Base-by-base conservation (phyloP, 2,888 invertebrate genomes). In the Ctena decussata region DNA sequence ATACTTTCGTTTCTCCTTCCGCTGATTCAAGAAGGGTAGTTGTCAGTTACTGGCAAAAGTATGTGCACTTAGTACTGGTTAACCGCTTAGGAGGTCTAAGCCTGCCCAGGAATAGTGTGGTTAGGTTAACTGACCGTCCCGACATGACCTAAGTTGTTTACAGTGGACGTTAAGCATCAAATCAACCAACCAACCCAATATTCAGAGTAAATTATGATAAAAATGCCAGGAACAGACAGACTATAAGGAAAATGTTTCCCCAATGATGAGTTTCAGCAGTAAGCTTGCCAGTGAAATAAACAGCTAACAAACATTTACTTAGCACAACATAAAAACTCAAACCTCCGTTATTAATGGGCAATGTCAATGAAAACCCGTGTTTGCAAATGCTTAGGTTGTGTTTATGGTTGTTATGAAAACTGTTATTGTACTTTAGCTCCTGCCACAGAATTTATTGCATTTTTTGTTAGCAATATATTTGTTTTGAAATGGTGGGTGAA, bases 361-460 rank as follows among this genome's bases (percentile, higher is more conserved):
- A 32, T 12, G 69, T 53, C 77, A 46, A 49, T 24, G 39, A 75
- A 89, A 76, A 73, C 82, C 80, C 82, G 77, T 79, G 86, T 77
- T 84, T 84, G 84, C 57, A 60, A 80, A 89, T 86, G 77, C 46
- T 84, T 80, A 80, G 85, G 71, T 80, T 81, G 72, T 84, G 85
- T 89, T 86, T 86, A 89, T 81, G 69, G 73, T 60, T 84, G 89
- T 89, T 89, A 83, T 89, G 89, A 89, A 89, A 89, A 89, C 86
- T 89, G 89, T 89, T 89, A 84, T 86, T 89, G 70, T 80, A 77
- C 76, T 84, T 79, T 35, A 41, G 41, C 1, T 15, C 30, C 46
- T 41, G 72, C 72, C 72, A 72, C 44, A 24, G 39, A 44, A 44
- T 24, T 72, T 72, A 46, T 35, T n/a, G 11, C 27, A 44, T 21